These are phyloP conservation scores for Gymnocypris eckloni DNA, from an alignment of 2,797 vertebrate species.

Conservation along the genomic window DNA sequence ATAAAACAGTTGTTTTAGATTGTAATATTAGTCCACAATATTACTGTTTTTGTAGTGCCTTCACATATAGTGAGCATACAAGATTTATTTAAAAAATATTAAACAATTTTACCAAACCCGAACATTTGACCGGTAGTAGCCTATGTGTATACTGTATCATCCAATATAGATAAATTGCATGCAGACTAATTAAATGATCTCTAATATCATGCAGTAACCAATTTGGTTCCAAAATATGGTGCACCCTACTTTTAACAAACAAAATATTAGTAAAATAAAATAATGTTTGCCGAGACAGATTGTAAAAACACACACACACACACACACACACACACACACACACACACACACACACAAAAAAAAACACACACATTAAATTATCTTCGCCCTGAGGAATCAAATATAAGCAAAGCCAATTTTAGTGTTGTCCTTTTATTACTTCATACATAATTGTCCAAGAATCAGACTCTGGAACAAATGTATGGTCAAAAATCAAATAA, in stretches of 20 bases:
- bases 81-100: background rate
- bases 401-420: background rate
- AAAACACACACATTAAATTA: background rate
- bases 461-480: background rate
- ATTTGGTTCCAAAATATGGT: background rate
- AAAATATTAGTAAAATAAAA: background rate
- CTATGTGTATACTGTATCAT: background rate
- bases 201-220: background rate
- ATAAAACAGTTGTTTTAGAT: no score
- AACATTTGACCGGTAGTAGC: background rate
- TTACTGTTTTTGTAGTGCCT: no score
- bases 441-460: background rate
- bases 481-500: background rate
- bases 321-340: no score
- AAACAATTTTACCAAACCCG: background rate
- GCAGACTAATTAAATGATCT: background rate
- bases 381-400: background rate
- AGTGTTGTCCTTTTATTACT: background rate
- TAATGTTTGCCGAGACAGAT: background rate
- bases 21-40: no score
- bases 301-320: background rate
- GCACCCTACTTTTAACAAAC: background rate
- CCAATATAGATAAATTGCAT: background rate
- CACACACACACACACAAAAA: no score
- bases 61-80: background rate